A percentile compares a stretch with the other conserved stretches of the same genome.
These are phyloP conservation scores for Catharus bicknelli DNA, from an alignment of 2,113 vertebrate genomes.

Conservation along the genomic window DNA sequence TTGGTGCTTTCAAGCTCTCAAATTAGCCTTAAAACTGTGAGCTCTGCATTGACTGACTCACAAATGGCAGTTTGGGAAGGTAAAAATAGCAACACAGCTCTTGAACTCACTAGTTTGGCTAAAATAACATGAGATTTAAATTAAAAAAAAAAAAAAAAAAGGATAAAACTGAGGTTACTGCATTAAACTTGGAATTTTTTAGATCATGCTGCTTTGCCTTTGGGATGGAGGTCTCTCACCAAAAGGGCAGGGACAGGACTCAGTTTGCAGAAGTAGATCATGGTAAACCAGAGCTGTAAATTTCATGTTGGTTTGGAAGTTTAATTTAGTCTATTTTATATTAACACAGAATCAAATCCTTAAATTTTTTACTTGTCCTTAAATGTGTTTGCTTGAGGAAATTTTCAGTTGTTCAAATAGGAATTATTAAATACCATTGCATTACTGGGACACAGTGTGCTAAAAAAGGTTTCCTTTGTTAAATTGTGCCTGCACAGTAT, in stretches of 20 bases:
- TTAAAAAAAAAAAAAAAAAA: background rate
- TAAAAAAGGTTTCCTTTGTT: background rate
- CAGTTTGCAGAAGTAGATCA: background rate
- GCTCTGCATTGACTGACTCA: slow-evolving; percentile 16
- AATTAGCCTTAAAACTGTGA: slow-evolving; percentile 28
- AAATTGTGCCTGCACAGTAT: background rate
- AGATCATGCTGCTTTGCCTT: background rate
- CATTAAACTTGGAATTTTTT: background rate
- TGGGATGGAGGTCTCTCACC: background rate
- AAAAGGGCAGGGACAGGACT: background rate
- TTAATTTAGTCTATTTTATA: background rate
- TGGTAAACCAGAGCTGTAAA: background rate
- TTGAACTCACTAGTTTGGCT: background rate
- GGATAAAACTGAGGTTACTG: background rate
- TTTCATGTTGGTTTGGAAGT: background rate
- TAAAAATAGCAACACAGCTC: background rate
- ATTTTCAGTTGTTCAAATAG: background rate
- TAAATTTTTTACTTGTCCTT: background rate
- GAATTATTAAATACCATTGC: background rate
- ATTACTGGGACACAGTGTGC: background rate
- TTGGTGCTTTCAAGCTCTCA: slow-evolving; percentile 31
- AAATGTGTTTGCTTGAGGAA: background rate
- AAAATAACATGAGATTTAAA: background rate
- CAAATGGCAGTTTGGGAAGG: background rate
- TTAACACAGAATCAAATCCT: background rate